These are phyloP conservation scores for Saccostrea cuccullata DNA, from an alignment of 1,140 invertebrate species.

Conservation along the genomic window DNA sequence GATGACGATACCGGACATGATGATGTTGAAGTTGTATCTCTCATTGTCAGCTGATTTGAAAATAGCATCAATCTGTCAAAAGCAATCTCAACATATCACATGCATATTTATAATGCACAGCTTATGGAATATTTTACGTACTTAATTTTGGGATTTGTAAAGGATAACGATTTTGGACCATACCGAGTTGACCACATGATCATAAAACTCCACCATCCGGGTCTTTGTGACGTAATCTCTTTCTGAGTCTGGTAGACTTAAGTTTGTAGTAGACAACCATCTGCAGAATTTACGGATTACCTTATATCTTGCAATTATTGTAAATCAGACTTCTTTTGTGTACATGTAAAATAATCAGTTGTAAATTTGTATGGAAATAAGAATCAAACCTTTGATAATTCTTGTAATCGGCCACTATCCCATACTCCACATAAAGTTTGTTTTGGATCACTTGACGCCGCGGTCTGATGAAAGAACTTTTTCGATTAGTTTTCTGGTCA, in stretches of 20 bases:
- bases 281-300: neutral
- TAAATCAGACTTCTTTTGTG: no score
- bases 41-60: conserved; percentile 39
- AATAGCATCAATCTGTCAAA: conserved; percentile 41
- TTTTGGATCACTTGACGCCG: conserved; percentile 6
- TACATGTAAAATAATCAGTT: no score
- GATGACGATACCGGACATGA: conserved; percentile 41
- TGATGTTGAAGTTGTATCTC: conserved; percentile 25
- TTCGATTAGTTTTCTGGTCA: neutral
- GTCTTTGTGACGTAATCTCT: conserved; percentile 38
- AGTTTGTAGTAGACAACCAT: neutral
- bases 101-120: no score
- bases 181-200: conserved; percentile 40
- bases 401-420: neutral
- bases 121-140: no score
- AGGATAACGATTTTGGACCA: neutral
- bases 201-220: conserved; percentile 44
- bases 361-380: no score
- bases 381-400: neutral
- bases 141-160: neutral
- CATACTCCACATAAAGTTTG: conserved; percentile 7
- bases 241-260: neutral
- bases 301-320: no score
- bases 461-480: neutral
- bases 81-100: no score